These are phyloP conservation scores for Atractosteus spatula DNA, from an alignment of 2,113 vertebrate species.

Conservation along the genomic window DNA sequence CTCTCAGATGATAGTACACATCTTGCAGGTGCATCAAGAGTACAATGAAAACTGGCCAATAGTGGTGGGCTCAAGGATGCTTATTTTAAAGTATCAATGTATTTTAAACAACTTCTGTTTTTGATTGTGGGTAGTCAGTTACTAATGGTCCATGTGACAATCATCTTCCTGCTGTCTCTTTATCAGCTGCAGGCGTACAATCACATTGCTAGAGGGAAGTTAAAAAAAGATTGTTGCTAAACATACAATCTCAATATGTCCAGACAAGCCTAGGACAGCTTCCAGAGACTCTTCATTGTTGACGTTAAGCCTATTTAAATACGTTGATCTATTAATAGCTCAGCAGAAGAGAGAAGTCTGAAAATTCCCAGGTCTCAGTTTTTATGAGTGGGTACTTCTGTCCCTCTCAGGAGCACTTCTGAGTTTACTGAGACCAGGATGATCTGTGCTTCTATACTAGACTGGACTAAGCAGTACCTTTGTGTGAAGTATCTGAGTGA, in stretches of 20 bases:
- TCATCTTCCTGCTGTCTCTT: slow-evolving; percentile 9
- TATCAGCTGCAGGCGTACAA: slow-evolving; percentile 50
- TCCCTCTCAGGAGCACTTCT: slow-evolving; percentile 25
- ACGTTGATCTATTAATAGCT: slow-evolving; percentile 31
- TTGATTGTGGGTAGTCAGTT: slow-evolving; percentile 26
- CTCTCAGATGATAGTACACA: too few relatives aligned
- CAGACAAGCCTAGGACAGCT: slow-evolving; percentile 69
- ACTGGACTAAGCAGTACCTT: too few relatives aligned
- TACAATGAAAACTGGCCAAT: too few relatives aligned
- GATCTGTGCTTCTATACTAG: too few relatives aligned
- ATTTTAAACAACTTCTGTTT: slow-evolving; percentile 21
- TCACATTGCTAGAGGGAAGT: slow-evolving; percentile 56
- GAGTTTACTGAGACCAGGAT: slow-evolving; percentile 15
- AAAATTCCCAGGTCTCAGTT: slow-evolving; percentile 39
- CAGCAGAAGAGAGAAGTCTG: slow-evolving; percentile 54
- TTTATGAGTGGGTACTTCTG: slow-evolving; percentile 42
- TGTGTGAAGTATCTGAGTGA: too few relatives aligned
- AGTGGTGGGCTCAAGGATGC: too few relatives aligned
- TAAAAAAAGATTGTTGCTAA: slow-evolving; percentile 50
- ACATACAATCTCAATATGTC: slow-evolving; percentile 55
- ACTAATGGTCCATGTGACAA: slow-evolving; percentile 51
- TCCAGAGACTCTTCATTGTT: slow-evolving; percentile 54
- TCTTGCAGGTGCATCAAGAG: too few relatives aligned
- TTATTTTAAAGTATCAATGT: too few relatives aligned
- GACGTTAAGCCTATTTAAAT: slow-evolving; percentile 24